Percentiles rank a stretch among this genome's conserved stretches.
These are phyloP conservation scores for Paguma larvata DNA, from an alignment of 2,797 vertebrate species.

Conservation along the genomic window DNA sequence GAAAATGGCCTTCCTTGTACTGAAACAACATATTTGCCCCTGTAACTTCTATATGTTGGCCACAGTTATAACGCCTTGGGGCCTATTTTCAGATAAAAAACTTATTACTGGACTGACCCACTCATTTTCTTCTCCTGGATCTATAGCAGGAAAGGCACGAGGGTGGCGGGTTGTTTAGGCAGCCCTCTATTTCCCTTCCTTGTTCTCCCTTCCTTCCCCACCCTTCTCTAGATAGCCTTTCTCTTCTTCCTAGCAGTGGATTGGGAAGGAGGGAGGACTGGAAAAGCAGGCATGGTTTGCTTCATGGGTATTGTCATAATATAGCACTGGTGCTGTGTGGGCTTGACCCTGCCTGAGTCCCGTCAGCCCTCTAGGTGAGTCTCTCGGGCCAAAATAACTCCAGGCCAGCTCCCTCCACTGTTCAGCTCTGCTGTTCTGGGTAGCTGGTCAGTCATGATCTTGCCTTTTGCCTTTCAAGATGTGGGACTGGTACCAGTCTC, in stretches of 20 bases:
- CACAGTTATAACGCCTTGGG: background rate
- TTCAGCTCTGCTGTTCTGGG: background rate
- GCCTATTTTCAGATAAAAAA: slow-evolving; percentile 16
- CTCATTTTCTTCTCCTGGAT: background rate
- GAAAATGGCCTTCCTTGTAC: background rate
- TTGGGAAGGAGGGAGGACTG: background rate
- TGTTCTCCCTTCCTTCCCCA: background rate
- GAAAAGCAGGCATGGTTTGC: background rate
- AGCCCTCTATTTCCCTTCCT: background rate
- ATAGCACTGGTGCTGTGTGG: fast-evolving
- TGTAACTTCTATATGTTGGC: background rate
- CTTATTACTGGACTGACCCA: background rate
- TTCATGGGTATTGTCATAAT: background rate
- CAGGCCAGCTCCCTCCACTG: background rate
- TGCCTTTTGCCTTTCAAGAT: background rate
- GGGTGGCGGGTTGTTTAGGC: background rate
- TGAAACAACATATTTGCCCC: background rate
- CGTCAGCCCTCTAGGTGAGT: background rate
- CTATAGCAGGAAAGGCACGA: background rate
- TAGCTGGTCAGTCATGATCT: background rate
- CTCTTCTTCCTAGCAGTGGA: background rate
- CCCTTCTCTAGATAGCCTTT: background rate
- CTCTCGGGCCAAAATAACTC: background rate
- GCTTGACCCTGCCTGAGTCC: background rate
- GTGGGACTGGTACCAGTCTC: background rate